Evolutionary conservation across 2,888 invertebrate species (phyloP).

Genomic region (Stenolophus ochropezus): DNA sequence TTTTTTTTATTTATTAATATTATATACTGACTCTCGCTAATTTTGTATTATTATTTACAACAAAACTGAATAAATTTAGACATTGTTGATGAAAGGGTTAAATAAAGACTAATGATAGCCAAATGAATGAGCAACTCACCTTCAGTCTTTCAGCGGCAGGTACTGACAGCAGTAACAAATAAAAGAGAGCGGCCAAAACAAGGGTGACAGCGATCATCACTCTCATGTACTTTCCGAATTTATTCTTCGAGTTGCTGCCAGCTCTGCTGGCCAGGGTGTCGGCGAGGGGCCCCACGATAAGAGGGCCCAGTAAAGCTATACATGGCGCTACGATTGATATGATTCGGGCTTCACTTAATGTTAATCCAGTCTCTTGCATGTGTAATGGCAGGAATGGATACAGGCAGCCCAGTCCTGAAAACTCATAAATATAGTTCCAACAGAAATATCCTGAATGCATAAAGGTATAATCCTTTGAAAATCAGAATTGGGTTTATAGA

Average conservation of each 20-base stretch:
- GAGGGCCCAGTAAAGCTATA: slow-evolving; percentile 85
- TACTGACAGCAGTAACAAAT: slow-evolving; percentile 80
- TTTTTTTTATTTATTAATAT: no score
- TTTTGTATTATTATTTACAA: no score
- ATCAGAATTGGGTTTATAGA: no score
- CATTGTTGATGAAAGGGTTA: not conserved
- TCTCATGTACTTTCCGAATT: slow-evolving; percentile 80
- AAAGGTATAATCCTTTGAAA: no score
- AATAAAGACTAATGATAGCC: not conserved
- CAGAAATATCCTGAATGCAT: no score
- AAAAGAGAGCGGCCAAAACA: slow-evolving; percentile 81
- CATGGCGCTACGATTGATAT: slow-evolving; percentile 88
- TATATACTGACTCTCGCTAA: no score
- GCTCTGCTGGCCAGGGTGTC: slow-evolving; percentile 79
- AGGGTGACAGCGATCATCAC: slow-evolving; percentile 81
- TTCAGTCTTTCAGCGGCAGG: slow-evolving; percentile 77
- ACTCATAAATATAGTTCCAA: slow-evolving; percentile 53
- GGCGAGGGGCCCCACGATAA: slow-evolving; percentile 85
- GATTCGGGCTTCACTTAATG: slow-evolving; percentile 83
- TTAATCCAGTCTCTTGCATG: slow-evolving; percentile 84
- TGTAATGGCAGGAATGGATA: slow-evolving; percentile 88
- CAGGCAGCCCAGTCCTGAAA: slow-evolving; percentile 85
- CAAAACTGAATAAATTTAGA: no score
- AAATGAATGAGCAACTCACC: slow-evolving; percentile 10
- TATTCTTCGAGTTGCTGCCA: slow-evolving; percentile 69